Base-by-base conservation (phyloP, 2,888 invertebrate species). In the Drosophila emarginata region DNA sequence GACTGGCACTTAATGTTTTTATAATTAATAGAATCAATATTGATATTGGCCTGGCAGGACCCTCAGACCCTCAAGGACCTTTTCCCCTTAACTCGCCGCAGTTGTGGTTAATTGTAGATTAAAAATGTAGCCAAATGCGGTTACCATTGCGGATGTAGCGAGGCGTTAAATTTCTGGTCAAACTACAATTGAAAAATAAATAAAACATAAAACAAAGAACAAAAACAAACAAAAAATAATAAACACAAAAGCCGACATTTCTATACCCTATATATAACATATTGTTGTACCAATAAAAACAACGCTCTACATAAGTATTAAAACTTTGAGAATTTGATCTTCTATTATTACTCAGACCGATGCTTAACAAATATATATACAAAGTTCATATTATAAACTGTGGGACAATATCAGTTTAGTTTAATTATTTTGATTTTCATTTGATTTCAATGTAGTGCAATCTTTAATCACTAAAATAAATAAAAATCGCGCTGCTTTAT, bases 21-120 rank as follows among this genome's bases (percentile, higher is more conserved):
- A 89, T 89, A 89, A 89, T 89, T 90, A 89, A 89, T 89, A 89
- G 89, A 86, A 89, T 90, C 89, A 89, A 89, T 90, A 90, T 89
- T 83, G 82, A 84, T 78, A 74, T 76, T 88, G 78, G 70, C 45
- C 64, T 12, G 23, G n/a, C 64, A 54, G 52, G 37, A 57, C 21
- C 28, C 9, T 1, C 18, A 21, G 39, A 52, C 9, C 32, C n/a
- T 7, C 37, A n/a, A 37, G 37, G 15, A 61, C 36, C 51, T 9
- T 6, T 28, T 4, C 28, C 26, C 53, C 45, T 26, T 15, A 7
- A 26, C 54, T 39, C 28, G 23, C 67, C 75, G 73, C 89, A 81
- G 80, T 77, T 86, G 88, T 65, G 89, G 87, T 89, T 89, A 89
- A 89, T 89, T 89, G 90, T 89, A 87, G 89, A 89, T 89, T 90